Conservation (phyloP, 2,113 vertebrate genomes). For the Phyllostomus hastatus region DNA sequence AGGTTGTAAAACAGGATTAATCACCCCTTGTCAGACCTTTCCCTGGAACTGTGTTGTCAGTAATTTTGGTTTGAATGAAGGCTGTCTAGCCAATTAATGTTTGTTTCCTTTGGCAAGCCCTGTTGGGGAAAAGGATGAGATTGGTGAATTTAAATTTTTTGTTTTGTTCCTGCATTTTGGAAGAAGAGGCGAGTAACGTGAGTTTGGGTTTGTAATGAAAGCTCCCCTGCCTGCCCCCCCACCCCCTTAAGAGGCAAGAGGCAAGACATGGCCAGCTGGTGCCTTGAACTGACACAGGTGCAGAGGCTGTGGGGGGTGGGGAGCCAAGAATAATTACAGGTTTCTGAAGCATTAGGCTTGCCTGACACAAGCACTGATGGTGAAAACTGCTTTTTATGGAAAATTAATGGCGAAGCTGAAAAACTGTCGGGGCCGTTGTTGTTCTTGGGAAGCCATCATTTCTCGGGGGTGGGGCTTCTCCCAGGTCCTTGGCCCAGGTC, state of each 20-base stretch:
- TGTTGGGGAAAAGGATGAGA: constrained; percentile 63
- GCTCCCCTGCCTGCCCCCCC: neutral
- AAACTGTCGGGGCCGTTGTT: constrained; percentile 77
- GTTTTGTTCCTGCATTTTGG: constrained; percentile 62
- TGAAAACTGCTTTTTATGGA: constrained; percentile 85
- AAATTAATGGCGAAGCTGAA: constrained; percentile 83
- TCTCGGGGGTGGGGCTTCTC: constrained; percentile 72
- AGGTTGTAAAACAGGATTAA: constrained; percentile 55
- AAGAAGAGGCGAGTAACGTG: constrained; percentile 73
- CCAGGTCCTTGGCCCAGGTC: neutral
- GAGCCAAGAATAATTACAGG: constrained; percentile 87
- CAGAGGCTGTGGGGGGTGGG: constrained; percentile 85
- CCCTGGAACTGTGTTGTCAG: constrained; percentile 68
- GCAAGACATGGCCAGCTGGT: constrained; percentile 86
- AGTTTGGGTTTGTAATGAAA: constrained; percentile 79
- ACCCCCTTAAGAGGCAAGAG: constrained; percentile 77
- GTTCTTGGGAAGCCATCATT: constrained; percentile 71
- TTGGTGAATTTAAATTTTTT: constrained; percentile 59
- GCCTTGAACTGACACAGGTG: constrained; percentile 86
- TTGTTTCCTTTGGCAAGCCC: constrained; percentile 71
- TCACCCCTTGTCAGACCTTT: constrained; percentile 70
- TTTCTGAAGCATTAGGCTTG: constrained; percentile 84
- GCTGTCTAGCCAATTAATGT: constrained; percentile 70
- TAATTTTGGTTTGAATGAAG: constrained; percentile 77
- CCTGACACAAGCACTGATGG: constrained; percentile 82